Evolutionary conservation across 2,797 vertebrate genomes (phyloP), one percentile per base, ranked within the genome.

Genomic region (Myotis daubentonii): DNA sequence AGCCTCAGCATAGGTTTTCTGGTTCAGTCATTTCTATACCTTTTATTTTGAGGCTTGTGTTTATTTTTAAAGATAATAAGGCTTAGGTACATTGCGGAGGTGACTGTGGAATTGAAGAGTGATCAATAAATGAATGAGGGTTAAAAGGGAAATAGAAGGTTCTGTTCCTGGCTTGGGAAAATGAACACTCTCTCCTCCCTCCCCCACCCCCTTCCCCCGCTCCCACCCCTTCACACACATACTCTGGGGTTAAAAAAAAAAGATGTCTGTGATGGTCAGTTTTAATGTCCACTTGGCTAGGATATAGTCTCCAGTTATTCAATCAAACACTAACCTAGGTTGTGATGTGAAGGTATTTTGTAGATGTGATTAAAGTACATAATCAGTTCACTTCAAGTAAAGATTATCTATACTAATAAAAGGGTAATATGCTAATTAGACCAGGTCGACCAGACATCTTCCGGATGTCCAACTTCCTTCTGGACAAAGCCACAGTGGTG

Each of bases 361-460:
- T 66, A 79, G 62, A 93, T 87, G 44, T 66, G 78, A 91, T 87
- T 55, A 55, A 91, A 87, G 51, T 33, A 49, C 57, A 87, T 38
- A 82, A 86, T 82, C 60, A 80, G 60, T 70, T 93, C 85, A 84
- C 20, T 49, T 87, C 22, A 87, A 91, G 33, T 87, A 87, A 93
- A 93, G 80, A 83, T 91, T 66, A 93, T 72, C 12, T 47, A 44
- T 44, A 47, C 47, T 47, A 13, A 47, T 47, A 47, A 47, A 44
- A 47, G 12, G 47, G 12, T 13, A 47, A 47, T 13, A 47, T 13
- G 47, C 47, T 47, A 47, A 47, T 47, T 47, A 47, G 47, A 47
- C 47, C 47, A 47, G 12, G 47, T 47, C 0, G 47, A 47, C 47
- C 47, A 47, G 47, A 47, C 12, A 47, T 47, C 47, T 47, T 47